Conservation (phyloP, 1,140 invertebrate genomes). For the Brachionus plicatilis region DNA sequence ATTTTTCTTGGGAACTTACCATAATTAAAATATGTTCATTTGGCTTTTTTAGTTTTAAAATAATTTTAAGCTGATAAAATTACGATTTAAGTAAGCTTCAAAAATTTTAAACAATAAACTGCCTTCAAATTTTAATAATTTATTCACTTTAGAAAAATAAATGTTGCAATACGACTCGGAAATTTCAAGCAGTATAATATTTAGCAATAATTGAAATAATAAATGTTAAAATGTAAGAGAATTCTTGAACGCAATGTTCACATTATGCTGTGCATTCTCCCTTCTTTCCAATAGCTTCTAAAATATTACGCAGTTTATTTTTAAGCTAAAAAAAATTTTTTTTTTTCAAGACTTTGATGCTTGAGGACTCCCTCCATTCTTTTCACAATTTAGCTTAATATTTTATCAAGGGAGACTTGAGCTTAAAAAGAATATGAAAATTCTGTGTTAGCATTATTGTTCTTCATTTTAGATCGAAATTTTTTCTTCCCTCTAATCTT, state of each 20-base stretch:
- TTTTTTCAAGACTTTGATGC: neutral
- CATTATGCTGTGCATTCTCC: neutral
- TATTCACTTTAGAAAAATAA: neutral
- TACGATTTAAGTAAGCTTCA: neutral
- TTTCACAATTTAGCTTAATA: neutral
- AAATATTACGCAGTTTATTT: constrained; percentile 10
- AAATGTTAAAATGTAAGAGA: constrained; percentile 15
- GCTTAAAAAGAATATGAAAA: neutral
- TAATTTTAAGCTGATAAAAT: neutral
- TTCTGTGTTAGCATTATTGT: neutral
- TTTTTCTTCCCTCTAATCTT: constrained; percentile 20
- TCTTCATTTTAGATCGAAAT: neutral
- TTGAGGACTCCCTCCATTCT: neutral
- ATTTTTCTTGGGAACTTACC: neutral
- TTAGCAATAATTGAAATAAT: neutral
- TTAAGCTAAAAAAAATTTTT: neutral
- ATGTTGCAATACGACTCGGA: neutral
- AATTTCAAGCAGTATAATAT: neutral
- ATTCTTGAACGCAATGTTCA: neutral
- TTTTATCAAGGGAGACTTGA: neutral
- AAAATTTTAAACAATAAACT: neutral
- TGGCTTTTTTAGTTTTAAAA: neutral
- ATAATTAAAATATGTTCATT: neutral
- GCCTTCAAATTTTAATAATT: constrained; percentile 31
- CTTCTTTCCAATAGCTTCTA: neutral